A percentile compares a stretch with the other conserved stretches of the same genome.
These are phyloP conservation scores for Drosophila mojavensis DNA, from an alignment of 1,140 invertebrate species.

Conservation along the genomic window DNA sequence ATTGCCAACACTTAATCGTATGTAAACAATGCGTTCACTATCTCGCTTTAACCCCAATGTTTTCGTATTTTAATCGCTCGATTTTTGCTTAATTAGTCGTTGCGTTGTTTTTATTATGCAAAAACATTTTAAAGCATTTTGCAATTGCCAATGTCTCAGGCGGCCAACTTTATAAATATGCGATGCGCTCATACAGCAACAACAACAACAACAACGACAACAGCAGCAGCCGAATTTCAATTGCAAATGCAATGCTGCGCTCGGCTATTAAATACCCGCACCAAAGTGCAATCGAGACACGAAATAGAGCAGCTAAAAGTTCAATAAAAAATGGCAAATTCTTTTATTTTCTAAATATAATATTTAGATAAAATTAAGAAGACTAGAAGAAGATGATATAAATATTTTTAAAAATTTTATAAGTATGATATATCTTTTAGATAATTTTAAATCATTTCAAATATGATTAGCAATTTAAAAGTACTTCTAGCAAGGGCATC, in stretches of 20 bases:
- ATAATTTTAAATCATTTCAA: too few species aligned
- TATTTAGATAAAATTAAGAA: too few species aligned
- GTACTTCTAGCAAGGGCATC: too few species aligned
- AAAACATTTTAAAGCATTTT: conserved; percentile 55
- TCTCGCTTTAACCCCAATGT: conserved; percentile 27
- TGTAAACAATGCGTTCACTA: conserved; percentile 59
- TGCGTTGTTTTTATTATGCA: conserved; percentile 55
- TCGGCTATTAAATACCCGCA: conserved; percentile 13
- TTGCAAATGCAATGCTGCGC: conserved; percentile 29
- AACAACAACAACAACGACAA: not conserved
- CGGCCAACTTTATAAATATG: conserved; percentile 66
- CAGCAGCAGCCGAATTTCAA: not conserved
- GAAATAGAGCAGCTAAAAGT: too few species aligned
- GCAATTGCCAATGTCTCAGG: conserved; percentile 63
- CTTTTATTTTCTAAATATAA: too few species aligned
- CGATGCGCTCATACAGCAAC: conserved; percentile 57
- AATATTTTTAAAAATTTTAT: too few species aligned
- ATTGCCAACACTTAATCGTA: conserved; percentile 24
- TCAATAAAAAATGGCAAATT: too few species aligned
- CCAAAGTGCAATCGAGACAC: not conserved
- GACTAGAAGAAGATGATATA: not conserved
- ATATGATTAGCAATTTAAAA: too few species aligned
- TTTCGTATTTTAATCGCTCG: conserved; percentile 31
- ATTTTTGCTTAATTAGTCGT: conserved; percentile 67
- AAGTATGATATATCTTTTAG: too few species aligned